Evolutionary conservation across 23 tunicate species (phyloP).

Genomic region (Clavelina lepadiformis): DNA sequence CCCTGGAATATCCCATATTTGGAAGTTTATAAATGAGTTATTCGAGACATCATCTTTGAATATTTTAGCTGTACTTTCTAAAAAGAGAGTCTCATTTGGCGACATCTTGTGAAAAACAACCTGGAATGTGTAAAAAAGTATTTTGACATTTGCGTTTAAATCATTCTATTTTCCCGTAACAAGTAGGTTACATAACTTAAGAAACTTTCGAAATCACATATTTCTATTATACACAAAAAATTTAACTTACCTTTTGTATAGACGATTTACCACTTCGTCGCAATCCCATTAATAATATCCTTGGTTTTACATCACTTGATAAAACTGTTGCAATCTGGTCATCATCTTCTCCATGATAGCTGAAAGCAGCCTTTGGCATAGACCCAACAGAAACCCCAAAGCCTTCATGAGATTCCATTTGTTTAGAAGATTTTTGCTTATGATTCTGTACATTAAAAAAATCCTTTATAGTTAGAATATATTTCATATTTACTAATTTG

Average conservation of each 20-base stretch:
- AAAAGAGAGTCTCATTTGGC: constrained; percentile 88
- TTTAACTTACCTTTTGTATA: constrained; percentile 71
- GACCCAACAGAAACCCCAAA: constrained; percentile 63
- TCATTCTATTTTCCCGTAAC: too few species aligned
- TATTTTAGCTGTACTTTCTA: constrained; percentile 83
- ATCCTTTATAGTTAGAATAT: too few species aligned
- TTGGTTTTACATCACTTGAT: constrained; percentile 61
- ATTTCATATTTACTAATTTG: too few species aligned
- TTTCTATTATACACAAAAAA: too few species aligned
- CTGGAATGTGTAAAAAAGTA: constrained; percentile 20
- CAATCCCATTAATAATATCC: constrained; percentile 85
- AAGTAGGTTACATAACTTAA: too few species aligned
- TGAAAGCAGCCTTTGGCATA: constrained; percentile 30
- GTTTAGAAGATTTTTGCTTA: too few species aligned
- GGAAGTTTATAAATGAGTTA: constrained; percentile 87
- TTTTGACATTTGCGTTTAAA: background rate
- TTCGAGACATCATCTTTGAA: constrained; percentile 86
- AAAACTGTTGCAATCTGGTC: constrained; percentile 19
- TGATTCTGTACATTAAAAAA: too few species aligned
- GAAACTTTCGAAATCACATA: too few species aligned
- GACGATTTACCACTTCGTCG: constrained; percentile 93
- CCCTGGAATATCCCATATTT: constrained; percentile 97
- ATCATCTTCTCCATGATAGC: constrained; percentile 43
- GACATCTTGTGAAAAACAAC: constrained; percentile 95
- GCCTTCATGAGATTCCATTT: constrained; percentile 48